Evolutionary conservation across 2,113 vertebrate genomes (phyloP), one percentile per base, ranked within the genome.

Genomic region (Silurus asotus): DNA sequence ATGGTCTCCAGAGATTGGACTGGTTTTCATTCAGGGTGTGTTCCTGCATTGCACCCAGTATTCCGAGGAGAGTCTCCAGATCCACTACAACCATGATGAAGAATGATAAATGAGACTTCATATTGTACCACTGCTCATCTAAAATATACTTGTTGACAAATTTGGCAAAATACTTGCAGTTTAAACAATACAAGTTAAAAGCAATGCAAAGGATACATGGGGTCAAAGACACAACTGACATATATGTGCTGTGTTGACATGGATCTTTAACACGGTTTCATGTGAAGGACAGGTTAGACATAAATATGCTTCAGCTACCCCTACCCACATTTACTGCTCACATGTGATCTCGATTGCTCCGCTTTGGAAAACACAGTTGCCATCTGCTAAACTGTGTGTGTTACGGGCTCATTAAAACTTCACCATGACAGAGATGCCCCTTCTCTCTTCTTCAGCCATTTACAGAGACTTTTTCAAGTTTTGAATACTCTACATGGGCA

Each of bases 401-500:
- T 88, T 88, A 91, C 80, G 62, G 89, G 79, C 58, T 37, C 89
- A 92, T 94, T 91, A 93, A 92, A 92, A 87, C 88, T 92, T 92
- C 91, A 93, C 93, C 92, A 92, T 25, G 23, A 55, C 89, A 93
- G 86, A 89, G 90, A 92, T 90, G 87, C 72, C 64, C 70, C 11
- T 37, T 37, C 37, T 37, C 37, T 37, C 37, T 37, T 37, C 37
- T 37, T 37, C 37, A 37, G 37, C 37, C 37, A 37, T 37, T 37
- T 37, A 37, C 37, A 37, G 37, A 37, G 37, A 37, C 37, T 37
- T 37, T 37, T 37, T 37, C 37, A 37, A 37, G 37, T 37, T 37
- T 37, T 37, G 37, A 37, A 37, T 37, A 37, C 37, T 37, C 1
- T 37, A 37, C 37, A 37, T 37, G 28, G 28, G 28, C 28, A 37